Percentiles rank a stretch among this genome's conserved stretches.
Conservation (phyloP, 2,888 invertebrate genomes). For the Baccha elongata region DNA sequence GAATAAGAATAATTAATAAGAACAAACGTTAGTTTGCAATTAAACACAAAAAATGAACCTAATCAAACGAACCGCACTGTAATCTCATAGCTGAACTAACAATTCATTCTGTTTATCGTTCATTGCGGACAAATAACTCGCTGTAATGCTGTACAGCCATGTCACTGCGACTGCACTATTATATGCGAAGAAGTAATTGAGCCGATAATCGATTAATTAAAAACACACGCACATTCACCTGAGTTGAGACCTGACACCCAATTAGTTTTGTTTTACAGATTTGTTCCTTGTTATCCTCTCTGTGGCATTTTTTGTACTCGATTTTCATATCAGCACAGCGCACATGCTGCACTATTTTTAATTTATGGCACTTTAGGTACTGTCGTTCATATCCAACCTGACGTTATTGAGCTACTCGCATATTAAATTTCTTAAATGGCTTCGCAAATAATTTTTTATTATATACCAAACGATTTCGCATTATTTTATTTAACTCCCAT, state of each 20-base stretch:
- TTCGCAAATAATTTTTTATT: slow-evolving; percentile 3
- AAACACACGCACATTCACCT: slow-evolving; percentile 53
- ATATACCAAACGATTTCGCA: not conserved
- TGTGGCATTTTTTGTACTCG: not conserved
- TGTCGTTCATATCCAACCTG: not conserved
- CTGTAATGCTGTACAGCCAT: not conserved
- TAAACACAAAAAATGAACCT: no score
- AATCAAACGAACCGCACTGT: no score
- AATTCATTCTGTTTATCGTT: no score
- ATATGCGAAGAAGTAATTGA: slow-evolving; percentile 35
- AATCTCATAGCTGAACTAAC: no score
- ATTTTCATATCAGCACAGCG: not conserved
- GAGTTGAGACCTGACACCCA: slow-evolving; percentile 34
- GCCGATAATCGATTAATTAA: slow-evolving; percentile 69
- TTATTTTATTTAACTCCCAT: not conserved
- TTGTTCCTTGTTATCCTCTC: slow-evolving; percentile 19
- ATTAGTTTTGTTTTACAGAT: slow-evolving; percentile 29
- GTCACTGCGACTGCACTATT: slow-evolving; percentile 17
- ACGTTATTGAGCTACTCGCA: slow-evolving; percentile 8
- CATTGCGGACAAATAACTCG: slow-evolving; percentile 38
- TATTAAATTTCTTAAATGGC: slow-evolving; percentile 1
- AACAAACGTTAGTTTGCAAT: no score
- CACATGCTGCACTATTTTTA: not conserved
- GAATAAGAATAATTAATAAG: no score
- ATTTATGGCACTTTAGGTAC: not conserved